Evolutionary conservation across 2,888 invertebrate genomes (phyloP), one percentile per base, ranked within the genome.

Genomic region (Lordiphosa fenestrarum): DNA sequence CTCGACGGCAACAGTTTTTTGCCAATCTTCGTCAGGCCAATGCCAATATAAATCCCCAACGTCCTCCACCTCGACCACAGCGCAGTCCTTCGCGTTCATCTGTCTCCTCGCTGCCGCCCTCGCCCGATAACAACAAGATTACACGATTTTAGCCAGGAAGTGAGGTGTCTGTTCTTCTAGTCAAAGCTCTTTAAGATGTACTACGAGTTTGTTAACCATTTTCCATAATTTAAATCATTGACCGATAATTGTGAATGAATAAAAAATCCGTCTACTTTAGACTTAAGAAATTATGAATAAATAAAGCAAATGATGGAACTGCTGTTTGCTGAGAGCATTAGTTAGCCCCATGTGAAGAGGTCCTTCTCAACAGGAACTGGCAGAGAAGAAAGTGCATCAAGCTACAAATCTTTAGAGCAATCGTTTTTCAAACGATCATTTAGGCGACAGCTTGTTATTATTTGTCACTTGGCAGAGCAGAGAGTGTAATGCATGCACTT

Each of bases 21-120:
- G 88, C 89, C 52, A 89, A 89, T 72, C 76, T 89, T 21, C 88
- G 88, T 9, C 88, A 89, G 69, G 88, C 89, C 42, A 89, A 88
- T 69, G 87, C 87, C 19, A 87, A 88, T 30, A 87, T 86, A 30
- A 88, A 87, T 61, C 88, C 88, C 2, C 84, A 87, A 36, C 81
- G 87, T 30, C 85, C 82, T 36, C 78, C 88, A 47, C 73, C 83
- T 7, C 76, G 85, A 12, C 81, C 82, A 4, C 74, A 85, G 37
- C 82, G 78, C 25, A 88, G 88, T 57, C 86, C 88, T 0, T 80
- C 84, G 2, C 84, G 76, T 10, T 88, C 88, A 25, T 87, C 87
- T 9, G 83, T 86, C 35, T 88, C 89, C n/a, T 89, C 89, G 7
- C 52, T 89, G 65, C 88, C 87, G 4, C 85, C 84, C 5, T 86